Base-by-base conservation (phyloP, 2,797 vertebrate species). In the Crenuchus spilurus region DNA sequence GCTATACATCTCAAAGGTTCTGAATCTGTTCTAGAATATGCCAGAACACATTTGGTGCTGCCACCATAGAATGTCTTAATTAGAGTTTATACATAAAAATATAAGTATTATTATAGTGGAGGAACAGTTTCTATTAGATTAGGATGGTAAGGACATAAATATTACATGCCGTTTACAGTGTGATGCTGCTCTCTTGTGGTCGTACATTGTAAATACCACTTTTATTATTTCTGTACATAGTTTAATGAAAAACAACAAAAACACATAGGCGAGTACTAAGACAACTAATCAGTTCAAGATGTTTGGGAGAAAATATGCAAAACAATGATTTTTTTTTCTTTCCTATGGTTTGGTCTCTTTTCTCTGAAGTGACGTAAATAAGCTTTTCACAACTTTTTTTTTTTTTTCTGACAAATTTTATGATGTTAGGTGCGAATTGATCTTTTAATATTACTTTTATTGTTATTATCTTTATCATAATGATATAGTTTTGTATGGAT, bases 151-250 rank as follows among this genome's bases (percentile, higher is more conserved):
- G n/a, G n/a, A n/a, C n/a, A n/a, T n/a, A 26, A 58, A 13, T 8
- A 10, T 24, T 26, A 24, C 11, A 37, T 16, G 18, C 69, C 20
- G 57, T 49, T 48, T 4, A 70, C 86, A 84, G 84, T 70, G 88
- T 86, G 84, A 76, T 75, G 81, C 70, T 84, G 61, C 90, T 86
- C 91, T 91, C 91, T 91, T 91, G 90, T 92, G 90, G 91, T 89
- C 77, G 69, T 80, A 84, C 80, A 35, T 86, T 93, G 91, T 93
- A 93, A 92, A 93, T 93, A 93, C 91, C 92, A 93, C 91, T 93
- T 89, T 42, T 76, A 80, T 80, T 87, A 85, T 88, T 72, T 88
- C 84, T 93, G 91, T 92, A 89, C 75, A 92, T 92, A 49, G 63
- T 74, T 80, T 85, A 84, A 83, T 84, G 84, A 80, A 85, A 88